Percentiles rank a stretch among this genome's conserved stretches.
phyloP scores from a whole-genome alignment of 2,113 vertebrate species.

The Siphamia tubifer region DNA sequence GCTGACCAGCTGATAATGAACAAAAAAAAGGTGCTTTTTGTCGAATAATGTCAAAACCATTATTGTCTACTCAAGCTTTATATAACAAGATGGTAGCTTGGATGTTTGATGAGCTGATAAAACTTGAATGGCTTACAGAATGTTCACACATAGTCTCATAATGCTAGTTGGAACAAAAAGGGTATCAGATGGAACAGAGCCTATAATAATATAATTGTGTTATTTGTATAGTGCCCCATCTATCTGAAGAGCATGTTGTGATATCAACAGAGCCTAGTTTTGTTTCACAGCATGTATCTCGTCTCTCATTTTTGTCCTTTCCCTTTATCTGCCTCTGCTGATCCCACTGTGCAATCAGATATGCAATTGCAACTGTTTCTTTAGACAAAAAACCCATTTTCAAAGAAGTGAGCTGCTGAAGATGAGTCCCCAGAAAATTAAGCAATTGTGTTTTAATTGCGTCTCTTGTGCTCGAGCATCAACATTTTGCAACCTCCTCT shows the following conservation, averaged over 20 bases:
- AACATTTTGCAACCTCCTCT: constrained; percentile 14
- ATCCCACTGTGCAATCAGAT: constrained; percentile 59
- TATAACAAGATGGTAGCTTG: no score
- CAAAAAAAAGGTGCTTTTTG: no score
- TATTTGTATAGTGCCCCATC: constrained; percentile 36
- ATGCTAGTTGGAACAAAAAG: neutral
- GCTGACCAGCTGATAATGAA: no score
- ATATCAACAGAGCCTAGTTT: constrained; percentile 43
- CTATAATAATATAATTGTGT: constrained; percentile 24
- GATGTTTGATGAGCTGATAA: no score
- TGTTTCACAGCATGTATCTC: constrained; percentile 47
- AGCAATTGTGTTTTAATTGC: constrained; percentile 81
- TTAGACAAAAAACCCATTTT: constrained; percentile 51
- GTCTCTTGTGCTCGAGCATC: constrained; percentile 64
- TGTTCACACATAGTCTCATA: neutral
- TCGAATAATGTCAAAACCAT: no score
- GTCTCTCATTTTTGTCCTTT: constrained; percentile 46
- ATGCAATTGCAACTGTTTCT: constrained; percentile 52
- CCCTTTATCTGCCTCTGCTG: constrained; percentile 37
- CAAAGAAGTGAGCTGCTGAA: constrained; percentile 11
- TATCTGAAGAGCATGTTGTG: constrained; percentile 45
- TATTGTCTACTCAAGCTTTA: no score
- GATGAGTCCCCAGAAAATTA: constrained; percentile 72
- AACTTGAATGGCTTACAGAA: no score
- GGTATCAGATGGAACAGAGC: constrained; percentile 9